These are phyloP conservation scores for Lithophane semibrunnea DNA, from an alignment of 2,888 invertebrate genomes.

Conservation along the genomic window DNA sequence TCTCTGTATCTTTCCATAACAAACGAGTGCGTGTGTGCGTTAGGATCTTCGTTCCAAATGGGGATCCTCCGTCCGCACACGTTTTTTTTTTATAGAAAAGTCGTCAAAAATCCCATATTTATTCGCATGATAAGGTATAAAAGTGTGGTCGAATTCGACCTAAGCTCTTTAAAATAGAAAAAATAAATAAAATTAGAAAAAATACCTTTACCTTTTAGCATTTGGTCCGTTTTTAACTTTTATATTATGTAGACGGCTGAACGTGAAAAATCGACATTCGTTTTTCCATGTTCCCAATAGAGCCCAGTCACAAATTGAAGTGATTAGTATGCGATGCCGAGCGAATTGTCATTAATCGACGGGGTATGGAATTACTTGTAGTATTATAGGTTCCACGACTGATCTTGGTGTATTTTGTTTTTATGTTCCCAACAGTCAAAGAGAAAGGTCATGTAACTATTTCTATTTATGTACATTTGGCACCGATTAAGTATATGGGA, in stretches of 20 bases:
- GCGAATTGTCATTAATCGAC: constrained; percentile 38
- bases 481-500: neutral
- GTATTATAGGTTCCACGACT: neutral
- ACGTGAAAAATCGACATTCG: constrained; percentile 28
- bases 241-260: constrained; percentile 7
- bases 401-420: neutral
- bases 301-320: constrained; percentile 30
- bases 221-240: neutral
- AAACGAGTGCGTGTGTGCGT: too few relatives aligned
- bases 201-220: neutral
- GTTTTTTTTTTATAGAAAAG: neutral
- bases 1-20: too few relatives aligned
- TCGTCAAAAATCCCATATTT: neutral
- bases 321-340: constrained; percentile 39
- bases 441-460: neutral
- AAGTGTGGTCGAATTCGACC: neutral
- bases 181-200: neutral
- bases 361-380: constrained; percentile 17
- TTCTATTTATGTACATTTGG: neutral
- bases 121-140: neutral
- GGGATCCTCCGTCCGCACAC: too few relatives aligned
- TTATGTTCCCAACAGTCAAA: neutral
- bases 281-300: constrained; percentile 24
- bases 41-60: too few relatives aligned
- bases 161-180: neutral